Percentiles rank a stretch among this genome's conserved stretches.
phyloP scores from a whole-genome alignment of 2,797 vertebrate genomes.

The Hippocampus kuda region DNA sequence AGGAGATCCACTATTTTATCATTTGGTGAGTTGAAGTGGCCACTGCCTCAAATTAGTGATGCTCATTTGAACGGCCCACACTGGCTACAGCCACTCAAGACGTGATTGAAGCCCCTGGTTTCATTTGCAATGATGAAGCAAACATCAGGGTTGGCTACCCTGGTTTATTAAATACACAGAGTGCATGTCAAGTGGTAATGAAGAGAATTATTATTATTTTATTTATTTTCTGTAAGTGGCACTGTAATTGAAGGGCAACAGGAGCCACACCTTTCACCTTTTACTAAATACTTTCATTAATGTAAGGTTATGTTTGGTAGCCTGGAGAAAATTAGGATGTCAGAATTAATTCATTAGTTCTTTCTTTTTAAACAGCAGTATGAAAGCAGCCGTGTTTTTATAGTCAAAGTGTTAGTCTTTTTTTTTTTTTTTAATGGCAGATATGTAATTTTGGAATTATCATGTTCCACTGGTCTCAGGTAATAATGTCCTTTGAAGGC shows the following conservation, averaged over 20 bases:
- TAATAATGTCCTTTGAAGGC: conserved; percentile 31
- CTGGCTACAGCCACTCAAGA: conserved; percentile 32
- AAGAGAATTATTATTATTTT: conserved; percentile 28
- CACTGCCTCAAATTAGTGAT: conserved; percentile 15
- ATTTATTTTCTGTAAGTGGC: background rate
- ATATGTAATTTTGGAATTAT: conserved; percentile 30
- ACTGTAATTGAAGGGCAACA: conserved; percentile 24
- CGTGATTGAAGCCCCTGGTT: conserved; percentile 39
- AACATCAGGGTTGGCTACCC: conserved; percentile 49
- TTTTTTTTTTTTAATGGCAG: conserved; percentile 21
- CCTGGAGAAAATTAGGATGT: conserved; percentile 13
- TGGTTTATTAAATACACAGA: conserved; percentile 47
- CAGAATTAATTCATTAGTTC: conserved; percentile 12
- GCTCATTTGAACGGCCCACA: conserved; percentile 25
- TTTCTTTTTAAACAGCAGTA: background rate
- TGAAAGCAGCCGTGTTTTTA: conserved; percentile 8
- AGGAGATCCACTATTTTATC: conserved; percentile 10
- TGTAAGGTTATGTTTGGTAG: conserved; percentile 8
- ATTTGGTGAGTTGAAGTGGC: conserved; percentile 26
- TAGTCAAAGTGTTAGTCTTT: background rate
- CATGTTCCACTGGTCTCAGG: conserved; percentile 26
- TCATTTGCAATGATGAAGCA: conserved; percentile 45
- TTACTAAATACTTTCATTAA: conserved; percentile 17
- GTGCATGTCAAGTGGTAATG: conserved; percentile 38
- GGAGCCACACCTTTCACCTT: conserved; percentile 23